Conservation (phyloP, 2,888 invertebrate genomes). For the Microctonus aethiopoides region DNA sequence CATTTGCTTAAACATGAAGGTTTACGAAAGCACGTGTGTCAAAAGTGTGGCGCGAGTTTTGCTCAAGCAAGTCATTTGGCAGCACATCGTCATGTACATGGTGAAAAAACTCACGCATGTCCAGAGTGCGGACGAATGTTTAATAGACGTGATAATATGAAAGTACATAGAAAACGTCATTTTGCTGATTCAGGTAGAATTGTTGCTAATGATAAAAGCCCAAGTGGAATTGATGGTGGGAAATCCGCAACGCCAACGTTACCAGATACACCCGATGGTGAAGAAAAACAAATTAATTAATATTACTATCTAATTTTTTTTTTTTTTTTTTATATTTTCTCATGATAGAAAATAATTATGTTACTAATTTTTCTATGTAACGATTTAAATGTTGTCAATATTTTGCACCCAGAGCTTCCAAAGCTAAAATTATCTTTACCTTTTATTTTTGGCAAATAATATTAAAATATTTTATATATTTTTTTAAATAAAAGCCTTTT, state of each 20-base stretch:
- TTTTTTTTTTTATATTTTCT: no score
- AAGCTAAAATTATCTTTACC: not conserved
- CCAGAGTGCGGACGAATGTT: slow-evolving; percentile 64
- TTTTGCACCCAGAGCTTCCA: slow-evolving; percentile 8
- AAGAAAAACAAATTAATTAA: slow-evolving; percentile 47
- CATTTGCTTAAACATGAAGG: slow-evolving; percentile 65
- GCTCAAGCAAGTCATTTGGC: slow-evolving; percentile 65
- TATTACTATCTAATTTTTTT: not conserved
- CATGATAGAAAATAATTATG: no score
- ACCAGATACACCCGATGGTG: slow-evolving; percentile 40
- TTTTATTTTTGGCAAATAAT: not conserved
- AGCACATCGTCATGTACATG: slow-evolving; percentile 64
- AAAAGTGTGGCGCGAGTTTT: slow-evolving; percentile 63
- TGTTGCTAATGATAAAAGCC: slow-evolving; percentile 39
- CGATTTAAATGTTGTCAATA: not conserved
- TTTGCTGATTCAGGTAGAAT: slow-evolving; percentile 51
- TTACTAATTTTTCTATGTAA: not conserved
- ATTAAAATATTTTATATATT: not conserved
- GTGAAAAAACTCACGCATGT: slow-evolving; percentile 63
- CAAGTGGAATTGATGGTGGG: slow-evolving; percentile 18
- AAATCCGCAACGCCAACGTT: not conserved
- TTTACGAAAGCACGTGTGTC: slow-evolving; percentile 62
- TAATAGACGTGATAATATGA: slow-evolving; percentile 65
- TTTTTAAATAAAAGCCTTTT: not conserved
- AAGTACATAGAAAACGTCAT: slow-evolving; percentile 63